Evolutionary conservation across 2,888 invertebrate genomes (phyloP), one percentile per base, ranked within the genome.

Genomic region (Himalopsyche japonica): DNA sequence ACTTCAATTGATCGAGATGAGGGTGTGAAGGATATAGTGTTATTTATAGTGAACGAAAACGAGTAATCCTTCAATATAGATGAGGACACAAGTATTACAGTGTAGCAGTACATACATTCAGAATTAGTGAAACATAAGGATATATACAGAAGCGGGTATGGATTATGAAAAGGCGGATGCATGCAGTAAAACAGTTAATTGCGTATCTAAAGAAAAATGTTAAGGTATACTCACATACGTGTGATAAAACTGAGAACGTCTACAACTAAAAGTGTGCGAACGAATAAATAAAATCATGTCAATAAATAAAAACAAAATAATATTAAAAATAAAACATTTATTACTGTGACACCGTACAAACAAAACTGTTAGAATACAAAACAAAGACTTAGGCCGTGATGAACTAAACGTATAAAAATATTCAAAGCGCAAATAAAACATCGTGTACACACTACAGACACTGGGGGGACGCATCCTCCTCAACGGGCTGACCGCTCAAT

Each of bases 321-420:
- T 88, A 87, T 87, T 87, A 85, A 86, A 85, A 87, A 87, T 86
- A 83, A 84, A 87, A 87, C 84, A 86, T 82, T 87, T 87, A 82
- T 82, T 85, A 85, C 87, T 84, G 84, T 80, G 85, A 84, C 86
- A 87, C 85, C 85, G 76, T 86, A 87, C 84, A 86, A 86, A 85
- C 82, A 87, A 83, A 82, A 84, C 84, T 86, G 86, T 86, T 86
- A 87, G 86, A 80, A 82, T 85, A 87, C 85, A 86, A 85, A 86
- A 86, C 82, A 86, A 85, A 85, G 85, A 85, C 81, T 85, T 81
- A 83, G 82, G 83, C 81, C 70, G 80, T 81, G 79, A 82, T 76
- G 80, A 79, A 27, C 70, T 70, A 77, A 77, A 84, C 81, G 64
- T 80, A 77, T 80, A 79, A 84, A 79, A 70, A 83, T 76, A 80